Conservation (phyloP, 2,888 invertebrate genomes). For the Stenodema calcarata region DNA sequence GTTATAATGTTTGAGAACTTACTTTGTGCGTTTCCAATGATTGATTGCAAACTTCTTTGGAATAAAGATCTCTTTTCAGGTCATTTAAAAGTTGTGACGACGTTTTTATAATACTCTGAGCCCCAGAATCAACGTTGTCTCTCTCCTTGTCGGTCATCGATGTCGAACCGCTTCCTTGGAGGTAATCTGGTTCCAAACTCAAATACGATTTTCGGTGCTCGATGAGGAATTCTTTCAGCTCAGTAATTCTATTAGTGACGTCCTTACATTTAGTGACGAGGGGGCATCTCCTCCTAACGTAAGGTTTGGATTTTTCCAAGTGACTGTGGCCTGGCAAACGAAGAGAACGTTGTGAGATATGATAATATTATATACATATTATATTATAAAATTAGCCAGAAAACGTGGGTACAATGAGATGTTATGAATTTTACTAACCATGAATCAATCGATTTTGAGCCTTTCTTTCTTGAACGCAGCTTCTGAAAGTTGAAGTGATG, state of each 20-base stretch:
- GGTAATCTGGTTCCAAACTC: constrained; percentile 71
- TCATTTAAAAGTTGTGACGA: constrained; percentile 80
- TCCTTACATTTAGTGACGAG: constrained; percentile 77
- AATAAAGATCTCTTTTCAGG: constrained; percentile 72
- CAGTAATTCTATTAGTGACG: constrained; percentile 78
- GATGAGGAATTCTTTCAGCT: constrained; percentile 78
- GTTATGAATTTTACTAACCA: not conserved
- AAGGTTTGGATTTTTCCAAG: constrained; percentile 13
- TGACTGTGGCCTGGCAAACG: not conserved
- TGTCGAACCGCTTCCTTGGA: constrained; percentile 66
- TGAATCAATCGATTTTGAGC: constrained; percentile 1
- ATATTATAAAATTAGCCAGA: not conserved
- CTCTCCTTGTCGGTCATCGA: constrained; percentile 83
- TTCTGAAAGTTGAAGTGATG: constrained; percentile 1
- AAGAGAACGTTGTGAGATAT: not conserved
- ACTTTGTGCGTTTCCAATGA: constrained; percentile 51
- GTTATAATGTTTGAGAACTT: too few species aligned
- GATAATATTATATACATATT: not conserved
- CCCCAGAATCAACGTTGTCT: constrained; percentile 84
- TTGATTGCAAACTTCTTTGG: constrained; percentile 59
- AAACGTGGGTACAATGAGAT: not conserved
- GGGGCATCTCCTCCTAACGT: constrained; percentile 62
- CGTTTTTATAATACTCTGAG: constrained; percentile 81
- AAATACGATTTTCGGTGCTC: constrained; percentile 87
- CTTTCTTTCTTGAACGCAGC: constrained; percentile 38